Percentiles rank a stretch among this genome's conserved stretches.
phyloP scores from a whole-genome alignment of 2,888 invertebrate species.

The Brachyopa scutellaris region DNA sequence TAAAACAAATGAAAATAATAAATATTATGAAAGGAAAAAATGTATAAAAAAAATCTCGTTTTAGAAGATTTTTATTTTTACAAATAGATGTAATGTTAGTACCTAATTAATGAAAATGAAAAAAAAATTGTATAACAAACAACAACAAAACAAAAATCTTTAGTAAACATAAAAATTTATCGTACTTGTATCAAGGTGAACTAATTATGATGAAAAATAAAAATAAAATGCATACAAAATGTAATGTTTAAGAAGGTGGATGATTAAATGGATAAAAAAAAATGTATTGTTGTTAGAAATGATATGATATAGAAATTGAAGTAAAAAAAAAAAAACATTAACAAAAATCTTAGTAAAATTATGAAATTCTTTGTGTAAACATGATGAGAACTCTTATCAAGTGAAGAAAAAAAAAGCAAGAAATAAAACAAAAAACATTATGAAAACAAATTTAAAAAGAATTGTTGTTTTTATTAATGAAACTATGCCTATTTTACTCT shows the following conservation, averaged over 20 bases:
- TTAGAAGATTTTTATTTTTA: conserved; percentile 74
- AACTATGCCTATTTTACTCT: too few species aligned
- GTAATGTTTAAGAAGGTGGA: conserved; percentile 58
- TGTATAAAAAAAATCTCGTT: conserved; percentile 73
- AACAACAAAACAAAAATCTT: conserved; percentile 33
- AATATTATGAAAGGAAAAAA: conserved; percentile 21
- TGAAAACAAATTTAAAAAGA: background rate
- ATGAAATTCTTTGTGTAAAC: conserved; percentile 69
- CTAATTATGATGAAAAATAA: conserved; percentile 52
- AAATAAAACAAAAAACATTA: conserved; percentile 19
- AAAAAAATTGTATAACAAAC: conserved; percentile 26
- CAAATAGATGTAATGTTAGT: conserved; percentile 68
- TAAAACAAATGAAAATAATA: conserved; percentile 23
- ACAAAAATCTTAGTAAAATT: conserved; percentile 59
- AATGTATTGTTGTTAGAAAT: conserved; percentile 71
- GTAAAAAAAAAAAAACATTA: conserved; percentile 25
- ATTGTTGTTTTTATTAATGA: background rate
- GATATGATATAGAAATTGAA: conserved; percentile 62
- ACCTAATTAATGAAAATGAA: conserved; percentile 49
- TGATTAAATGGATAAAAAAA: conserved; percentile 43
- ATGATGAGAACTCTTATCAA: conserved; percentile 62
- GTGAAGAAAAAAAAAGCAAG: conserved; percentile 36
- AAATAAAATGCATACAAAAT: conserved; percentile 18
- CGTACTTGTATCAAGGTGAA: conserved; percentile 72
- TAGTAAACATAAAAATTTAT: conserved; percentile 51